Evolutionary conservation across 1,140 invertebrate genomes (phyloP).

Genomic region (Apocrypta bakeri): DNA sequence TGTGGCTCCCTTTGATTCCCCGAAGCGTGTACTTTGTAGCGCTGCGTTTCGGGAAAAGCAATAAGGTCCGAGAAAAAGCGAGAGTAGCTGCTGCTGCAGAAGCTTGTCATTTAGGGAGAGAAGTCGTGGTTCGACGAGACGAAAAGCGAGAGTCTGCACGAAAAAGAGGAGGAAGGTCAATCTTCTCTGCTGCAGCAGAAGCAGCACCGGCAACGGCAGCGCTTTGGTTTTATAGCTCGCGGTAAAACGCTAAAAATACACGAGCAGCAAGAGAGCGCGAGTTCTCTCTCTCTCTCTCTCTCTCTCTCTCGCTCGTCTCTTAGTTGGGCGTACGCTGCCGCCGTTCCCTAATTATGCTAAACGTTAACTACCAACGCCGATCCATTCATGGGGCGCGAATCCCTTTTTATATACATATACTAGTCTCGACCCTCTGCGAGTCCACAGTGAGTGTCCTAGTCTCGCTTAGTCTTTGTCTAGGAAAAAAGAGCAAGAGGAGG

Average conservation of each 20-base stretch:
- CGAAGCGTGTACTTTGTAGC: slow-evolving; percentile 60
- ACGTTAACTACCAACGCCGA: slow-evolving; percentile 27
- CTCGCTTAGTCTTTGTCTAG: slow-evolving; percentile 44
- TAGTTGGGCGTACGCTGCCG: slow-evolving; percentile 35
- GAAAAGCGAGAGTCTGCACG: slow-evolving; percentile 33
- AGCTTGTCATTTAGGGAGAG: slow-evolving; percentile 42
- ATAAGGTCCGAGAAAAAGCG: slow-evolving; percentile 1
- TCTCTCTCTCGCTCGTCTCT: too few species aligned
- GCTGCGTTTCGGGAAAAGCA: slow-evolving; percentile 35
- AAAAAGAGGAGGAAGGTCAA: slow-evolving; percentile 43
- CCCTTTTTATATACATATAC: background rate
- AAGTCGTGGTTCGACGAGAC: slow-evolving; percentile 20
- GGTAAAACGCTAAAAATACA: slow-evolving; percentile 53
- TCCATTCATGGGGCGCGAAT: slow-evolving; percentile 33
- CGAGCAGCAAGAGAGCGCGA: slow-evolving; percentile 2
- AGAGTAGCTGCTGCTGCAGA: background rate
- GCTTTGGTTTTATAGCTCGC: slow-evolving; percentile 50
- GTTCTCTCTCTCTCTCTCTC: slow-evolving; percentile 43
- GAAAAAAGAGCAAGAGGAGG: too few species aligned
- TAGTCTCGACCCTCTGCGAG: slow-evolving; percentile 27
- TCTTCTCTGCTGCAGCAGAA: slow-evolving; percentile 31
- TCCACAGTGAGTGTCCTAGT: background rate
- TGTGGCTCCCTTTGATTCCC: slow-evolving; percentile 27
- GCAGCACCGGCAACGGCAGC: background rate
- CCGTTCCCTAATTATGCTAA: slow-evolving; percentile 50